Evolutionary conservation across 2,888 invertebrate genomes (phyloP).

Genomic region (Punctoribates punctum): DNA sequence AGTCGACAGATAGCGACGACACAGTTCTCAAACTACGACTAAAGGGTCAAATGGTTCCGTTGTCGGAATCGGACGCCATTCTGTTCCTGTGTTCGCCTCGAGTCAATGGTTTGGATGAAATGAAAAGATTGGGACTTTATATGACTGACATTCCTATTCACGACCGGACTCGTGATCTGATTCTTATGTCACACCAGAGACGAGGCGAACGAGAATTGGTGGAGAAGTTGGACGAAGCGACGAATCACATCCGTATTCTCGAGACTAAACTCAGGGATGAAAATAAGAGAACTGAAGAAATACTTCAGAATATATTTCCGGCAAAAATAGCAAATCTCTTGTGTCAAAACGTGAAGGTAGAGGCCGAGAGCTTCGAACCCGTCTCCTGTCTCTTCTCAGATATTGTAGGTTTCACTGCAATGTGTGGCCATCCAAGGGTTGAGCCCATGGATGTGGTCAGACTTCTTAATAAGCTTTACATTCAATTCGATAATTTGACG

Average conservation of each 20-base stretch:
- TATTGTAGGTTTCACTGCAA: constrained; percentile 50
- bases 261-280: constrained; percentile 48
- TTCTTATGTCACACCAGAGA: constrained; percentile 49
- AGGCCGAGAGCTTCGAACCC: constrained; percentile 49
- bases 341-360: constrained; percentile 47
- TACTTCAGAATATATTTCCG: constrained; percentile 50
- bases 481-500: constrained; percentile 46
- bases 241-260: constrained; percentile 49
- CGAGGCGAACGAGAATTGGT: constrained; percentile 49
- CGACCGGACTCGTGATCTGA: constrained; percentile 50
- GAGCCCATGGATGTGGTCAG: constrained; percentile 50
- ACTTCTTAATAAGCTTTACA: constrained; percentile 49
- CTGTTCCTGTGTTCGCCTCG: constrained; percentile 50
- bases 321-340: constrained; percentile 48
- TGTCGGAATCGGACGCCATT: constrained; percentile 49
- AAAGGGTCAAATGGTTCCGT: constrained; percentile 50
- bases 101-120: constrained; percentile 48
- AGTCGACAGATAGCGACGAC: neutral
- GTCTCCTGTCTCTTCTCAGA: constrained; percentile 50
- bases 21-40: constrained; percentile 44
- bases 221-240: constrained; percentile 50
- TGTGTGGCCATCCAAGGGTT: constrained; percentile 49
- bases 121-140: constrained; percentile 47
- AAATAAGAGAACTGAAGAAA: constrained; percentile 49
- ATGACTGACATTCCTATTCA: constrained; percentile 50